Evolutionary conservation across 2,888 invertebrate species (phyloP).

Genomic region (Lasius platythorax): DNA sequence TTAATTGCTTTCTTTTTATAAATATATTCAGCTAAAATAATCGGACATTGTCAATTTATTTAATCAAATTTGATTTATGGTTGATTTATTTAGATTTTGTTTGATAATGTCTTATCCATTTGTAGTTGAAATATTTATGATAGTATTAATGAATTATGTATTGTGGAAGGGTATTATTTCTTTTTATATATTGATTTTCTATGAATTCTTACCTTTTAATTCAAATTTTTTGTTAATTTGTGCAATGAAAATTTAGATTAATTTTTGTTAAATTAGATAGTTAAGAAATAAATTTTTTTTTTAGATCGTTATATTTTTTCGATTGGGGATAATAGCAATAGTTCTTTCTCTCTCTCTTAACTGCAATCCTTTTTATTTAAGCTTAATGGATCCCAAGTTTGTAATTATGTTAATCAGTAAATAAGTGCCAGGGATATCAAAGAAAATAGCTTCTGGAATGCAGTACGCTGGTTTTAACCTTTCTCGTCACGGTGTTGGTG

Average conservation of each 20-base stretch:
- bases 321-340: neutral
- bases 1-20: neutral
- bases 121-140: neutral
- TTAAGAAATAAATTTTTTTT: neutral
- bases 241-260: neutral
- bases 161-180: neutral
- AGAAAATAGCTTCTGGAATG: neutral
- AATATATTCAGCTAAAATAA: neutral
- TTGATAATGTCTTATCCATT: neutral
- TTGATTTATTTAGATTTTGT: neutral
- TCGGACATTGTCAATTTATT: neutral
- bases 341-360: neutral
- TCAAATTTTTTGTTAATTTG: neutral
- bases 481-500: neutral
- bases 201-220: neutral
- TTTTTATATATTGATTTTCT: neutral
- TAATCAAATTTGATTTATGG: neutral
- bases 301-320: neutral
- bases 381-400: neutral
- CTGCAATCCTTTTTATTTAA: neutral
- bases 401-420: slow-evolving; percentile 3
- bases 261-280: neutral
- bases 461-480: neutral
- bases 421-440: neutral
- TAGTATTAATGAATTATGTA: neutral